phyloP scores from a whole-genome alignment of 1,140 invertebrate species.

The Drosophila leontia region DNA sequence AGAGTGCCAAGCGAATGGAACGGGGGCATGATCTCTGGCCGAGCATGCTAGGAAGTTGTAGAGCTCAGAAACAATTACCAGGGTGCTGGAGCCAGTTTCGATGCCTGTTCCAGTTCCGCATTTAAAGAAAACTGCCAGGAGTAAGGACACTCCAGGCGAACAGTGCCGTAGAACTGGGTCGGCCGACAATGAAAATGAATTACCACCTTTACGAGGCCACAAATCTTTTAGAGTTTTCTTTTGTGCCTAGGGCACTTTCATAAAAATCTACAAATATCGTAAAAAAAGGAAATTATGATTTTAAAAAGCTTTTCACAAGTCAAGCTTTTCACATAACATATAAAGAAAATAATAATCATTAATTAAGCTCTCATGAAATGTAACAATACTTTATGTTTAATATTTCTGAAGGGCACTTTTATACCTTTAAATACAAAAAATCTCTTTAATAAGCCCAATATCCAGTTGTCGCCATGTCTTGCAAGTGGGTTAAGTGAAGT shows the following conservation, averaged over 20 bases:
- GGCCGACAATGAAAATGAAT: constrained; percentile 25
- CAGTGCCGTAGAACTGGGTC: constrained; percentile 21
- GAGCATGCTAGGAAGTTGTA: constrained; percentile 32
- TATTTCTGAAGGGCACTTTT: not conserved
- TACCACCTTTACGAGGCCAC: constrained; percentile 25
- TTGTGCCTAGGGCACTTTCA: not conserved
- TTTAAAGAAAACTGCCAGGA: constrained; percentile 20
- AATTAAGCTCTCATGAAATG: not conserved
- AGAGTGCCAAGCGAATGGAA: constrained; percentile 33
- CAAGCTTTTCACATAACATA: not conserved
- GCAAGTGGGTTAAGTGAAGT: constrained; percentile 27
- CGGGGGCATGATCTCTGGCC: constrained; percentile 49
- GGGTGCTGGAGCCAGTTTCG: constrained; percentile 4
- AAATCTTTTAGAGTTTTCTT: constrained; percentile 21
- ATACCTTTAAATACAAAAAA: not conserved
- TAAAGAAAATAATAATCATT: no score
- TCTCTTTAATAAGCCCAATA: not conserved
- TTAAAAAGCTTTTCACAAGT: not conserved
- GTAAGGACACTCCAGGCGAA: constrained; percentile 37
- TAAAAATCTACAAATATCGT: not conserved
- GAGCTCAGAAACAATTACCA: constrained; percentile 28
- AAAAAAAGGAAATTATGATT: not conserved
- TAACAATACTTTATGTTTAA: not conserved
- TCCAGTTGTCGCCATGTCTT: constrained; percentile 6
- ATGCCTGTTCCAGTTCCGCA: constrained; percentile 11